Evolutionary conservation across 2,888 invertebrate genomes (phyloP).

Genomic region (Epicampocera succincta): DNA sequence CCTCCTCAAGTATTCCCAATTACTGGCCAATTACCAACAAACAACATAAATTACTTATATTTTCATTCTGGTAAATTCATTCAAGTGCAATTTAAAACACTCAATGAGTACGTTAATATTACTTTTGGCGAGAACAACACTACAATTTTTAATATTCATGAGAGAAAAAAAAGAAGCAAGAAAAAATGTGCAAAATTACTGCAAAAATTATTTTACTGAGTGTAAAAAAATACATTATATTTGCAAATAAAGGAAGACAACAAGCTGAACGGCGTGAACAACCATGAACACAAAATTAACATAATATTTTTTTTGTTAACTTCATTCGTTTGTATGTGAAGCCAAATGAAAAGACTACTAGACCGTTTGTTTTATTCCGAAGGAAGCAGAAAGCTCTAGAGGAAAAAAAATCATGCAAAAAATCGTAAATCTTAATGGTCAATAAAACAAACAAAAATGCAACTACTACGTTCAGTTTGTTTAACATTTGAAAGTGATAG

Average conservation of each 20-base stretch:
- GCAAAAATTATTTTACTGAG: constrained; percentile 17
- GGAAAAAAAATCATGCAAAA: constrained; percentile 2
- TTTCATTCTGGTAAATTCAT: constrained; percentile 14
- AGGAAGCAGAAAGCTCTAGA: background rate
- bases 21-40: constrained; percentile 25
- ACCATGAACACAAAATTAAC: constrained; percentile 48
- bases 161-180: background rate
- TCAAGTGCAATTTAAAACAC: constrained; percentile 39
- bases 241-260: constrained; percentile 29
- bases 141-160: constrained; percentile 48
- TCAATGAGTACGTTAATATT: constrained; percentile 20
- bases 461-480: background rate
- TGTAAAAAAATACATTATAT: constrained; percentile 20
- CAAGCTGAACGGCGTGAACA: constrained; percentile 29
- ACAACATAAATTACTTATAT: constrained; percentile 21
- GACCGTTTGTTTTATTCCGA: constrained; percentile 44
- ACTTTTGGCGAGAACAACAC: constrained; percentile 19
- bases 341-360: constrained; percentile 32
- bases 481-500: background rate
- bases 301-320: constrained; percentile 42
- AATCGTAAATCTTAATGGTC: background rate
- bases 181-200: constrained; percentile 25
- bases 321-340: constrained; percentile 35
- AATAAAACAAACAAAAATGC: background rate
- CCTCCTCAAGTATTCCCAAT: background rate